Evolutionary conservation across 2,888 invertebrate genomes (phyloP).

Genomic region (Magallana nippona): DNA sequence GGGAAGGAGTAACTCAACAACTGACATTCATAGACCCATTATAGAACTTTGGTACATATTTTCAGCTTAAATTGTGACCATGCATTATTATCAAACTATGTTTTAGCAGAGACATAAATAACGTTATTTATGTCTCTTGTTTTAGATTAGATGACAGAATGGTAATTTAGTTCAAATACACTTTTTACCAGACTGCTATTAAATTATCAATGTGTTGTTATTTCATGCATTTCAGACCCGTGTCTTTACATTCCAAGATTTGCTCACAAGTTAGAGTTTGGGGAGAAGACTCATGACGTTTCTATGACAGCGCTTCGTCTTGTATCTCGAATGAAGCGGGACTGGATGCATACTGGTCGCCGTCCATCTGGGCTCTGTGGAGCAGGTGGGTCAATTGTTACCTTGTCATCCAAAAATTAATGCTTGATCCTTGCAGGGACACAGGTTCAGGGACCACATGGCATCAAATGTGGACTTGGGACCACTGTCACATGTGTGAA

Average conservation of each 20-base stretch:
- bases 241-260: constrained; percentile 97
- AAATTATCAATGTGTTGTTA: not conserved
- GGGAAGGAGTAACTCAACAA: too few relatives aligned
- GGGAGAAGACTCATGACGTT: constrained; percentile 95
- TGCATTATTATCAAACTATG: too few relatives aligned
- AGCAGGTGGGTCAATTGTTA: constrained; percentile 85
- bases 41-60: too few relatives aligned
- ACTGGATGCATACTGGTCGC: constrained; percentile 97
- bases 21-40: too few relatives aligned
- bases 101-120: too few relatives aligned
- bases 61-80: too few relatives aligned
- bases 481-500: too few relatives aligned
- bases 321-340: constrained; percentile 98
- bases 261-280: constrained; percentile 94
- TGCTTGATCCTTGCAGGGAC: not conserved
- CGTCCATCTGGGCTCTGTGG: constrained; percentile 98
- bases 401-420: not conserved
- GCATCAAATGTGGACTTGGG: too few relatives aligned
- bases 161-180: too few relatives aligned
- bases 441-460: not conserved
- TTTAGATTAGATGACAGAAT: too few relatives aligned
- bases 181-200: not conserved
- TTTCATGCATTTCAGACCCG: constrained; percentile 86
- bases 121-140: too few relatives aligned
- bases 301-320: constrained; percentile 95